Conservation (phyloP, 1,140 invertebrate species). For the Drosophila equinoxialis region DNA sequence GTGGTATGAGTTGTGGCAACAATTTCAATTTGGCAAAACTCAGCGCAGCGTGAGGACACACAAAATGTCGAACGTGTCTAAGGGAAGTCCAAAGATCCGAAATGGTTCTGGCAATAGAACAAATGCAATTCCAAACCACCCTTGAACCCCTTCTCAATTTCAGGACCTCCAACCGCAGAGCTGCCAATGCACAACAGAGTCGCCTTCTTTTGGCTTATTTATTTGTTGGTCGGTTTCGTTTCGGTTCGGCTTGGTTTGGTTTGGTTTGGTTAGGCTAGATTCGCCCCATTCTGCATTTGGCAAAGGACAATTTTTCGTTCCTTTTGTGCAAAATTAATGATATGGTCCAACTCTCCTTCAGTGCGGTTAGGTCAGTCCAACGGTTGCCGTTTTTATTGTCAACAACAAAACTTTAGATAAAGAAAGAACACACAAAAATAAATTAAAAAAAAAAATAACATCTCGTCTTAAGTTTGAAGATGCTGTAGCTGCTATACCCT, state of each 20-base stretch:
- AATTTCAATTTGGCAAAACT: conserved; percentile 75
- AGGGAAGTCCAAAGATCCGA: neutral
- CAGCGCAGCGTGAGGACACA: conserved; percentile 63
- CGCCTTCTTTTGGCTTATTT: conserved; percentile 62
- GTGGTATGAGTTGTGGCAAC: conserved; percentile 45
- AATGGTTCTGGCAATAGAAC: conserved; percentile 13
- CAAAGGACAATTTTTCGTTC: conserved; percentile 59
- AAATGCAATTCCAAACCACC: conserved; percentile 13
- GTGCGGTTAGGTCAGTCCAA: conserved; percentile 5
- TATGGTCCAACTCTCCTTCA: conserved; percentile 43
- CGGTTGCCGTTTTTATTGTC: conserved; percentile 74
- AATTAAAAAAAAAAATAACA: neutral
- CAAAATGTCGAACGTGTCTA: conserved; percentile 71
- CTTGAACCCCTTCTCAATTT: conserved; percentile 17
- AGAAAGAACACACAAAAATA: conserved; percentile 7
- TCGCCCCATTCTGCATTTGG: conserved; percentile 57
- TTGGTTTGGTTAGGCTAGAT: conserved; percentile 32
- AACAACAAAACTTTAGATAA: conserved; percentile 65
- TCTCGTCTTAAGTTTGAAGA: neutral
- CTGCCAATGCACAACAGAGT: conserved; percentile 73
- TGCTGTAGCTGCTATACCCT: neutral
- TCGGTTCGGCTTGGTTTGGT: conserved; percentile 42
- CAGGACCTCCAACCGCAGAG: conserved; percentile 38
- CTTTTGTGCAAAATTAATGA: conserved; percentile 75
- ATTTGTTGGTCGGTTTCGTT: conserved; percentile 57